phyloP scores from a whole-genome alignment of 2,888 invertebrate species.

The Hirtodrosophila alboralis region DNA sequence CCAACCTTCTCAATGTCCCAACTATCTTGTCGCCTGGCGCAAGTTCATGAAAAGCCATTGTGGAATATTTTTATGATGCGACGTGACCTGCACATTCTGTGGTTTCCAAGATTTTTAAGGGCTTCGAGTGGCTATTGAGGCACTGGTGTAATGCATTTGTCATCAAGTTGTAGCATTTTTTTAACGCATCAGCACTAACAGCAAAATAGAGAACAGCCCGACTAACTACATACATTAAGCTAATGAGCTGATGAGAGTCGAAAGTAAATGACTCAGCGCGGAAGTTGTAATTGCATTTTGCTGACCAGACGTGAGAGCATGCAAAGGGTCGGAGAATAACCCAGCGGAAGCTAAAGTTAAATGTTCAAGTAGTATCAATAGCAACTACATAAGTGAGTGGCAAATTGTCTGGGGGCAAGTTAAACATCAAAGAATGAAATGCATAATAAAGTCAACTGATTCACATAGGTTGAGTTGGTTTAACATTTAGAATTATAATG shows the following conservation, averaged over 20 bases:
- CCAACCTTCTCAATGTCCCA: constrained; percentile 6
- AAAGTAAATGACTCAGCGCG: constrained; percentile 59
- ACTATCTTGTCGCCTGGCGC: constrained; percentile 8
- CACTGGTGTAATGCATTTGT: constrained; percentile 18
- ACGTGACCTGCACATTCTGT: constrained; percentile 51
- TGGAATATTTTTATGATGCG: constrained; percentile 59
- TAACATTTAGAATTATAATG: constrained; percentile 18
- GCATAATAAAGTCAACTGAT: constrained; percentile 40
- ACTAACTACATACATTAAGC: constrained; percentile 42
- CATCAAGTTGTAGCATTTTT: constrained; percentile 23
- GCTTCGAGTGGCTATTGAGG: background rate
- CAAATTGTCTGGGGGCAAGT: background rate
- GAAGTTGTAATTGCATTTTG: constrained; percentile 68
- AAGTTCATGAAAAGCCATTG: constrained; percentile 38
- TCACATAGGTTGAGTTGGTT: constrained; percentile 7
- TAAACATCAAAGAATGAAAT: constrained; percentile 17
- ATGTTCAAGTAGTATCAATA: constrained; percentile 20
- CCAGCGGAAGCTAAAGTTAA: constrained; percentile 12
- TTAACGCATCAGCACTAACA: constrained; percentile 7
- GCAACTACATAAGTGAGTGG: constrained; percentile 1
- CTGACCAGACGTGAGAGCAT: constrained; percentile 8
- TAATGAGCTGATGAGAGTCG: constrained; percentile 56
- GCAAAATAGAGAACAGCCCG: constrained; percentile 6
- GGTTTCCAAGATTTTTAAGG: background rate
- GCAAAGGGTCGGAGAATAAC: background rate